phyloP scores from a whole-genome alignment of 2,888 invertebrate genomes.

The Eupithecia vulgata region DNA sequence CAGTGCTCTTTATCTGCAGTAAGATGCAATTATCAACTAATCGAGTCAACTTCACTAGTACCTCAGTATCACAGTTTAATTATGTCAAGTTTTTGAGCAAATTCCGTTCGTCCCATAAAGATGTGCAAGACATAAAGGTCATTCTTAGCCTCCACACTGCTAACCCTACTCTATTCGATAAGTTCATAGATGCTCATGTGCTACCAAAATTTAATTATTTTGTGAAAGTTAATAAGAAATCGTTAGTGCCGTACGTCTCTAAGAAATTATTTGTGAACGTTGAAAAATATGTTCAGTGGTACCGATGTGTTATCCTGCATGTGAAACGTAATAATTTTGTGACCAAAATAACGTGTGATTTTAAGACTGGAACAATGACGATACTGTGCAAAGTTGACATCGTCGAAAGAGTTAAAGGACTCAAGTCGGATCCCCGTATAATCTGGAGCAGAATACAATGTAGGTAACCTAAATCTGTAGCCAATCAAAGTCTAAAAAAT shows the following conservation, averaged over 20 bases:
- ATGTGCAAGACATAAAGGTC: slow-evolving; percentile 71
- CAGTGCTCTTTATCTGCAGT: slow-evolving; percentile 44
- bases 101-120: slow-evolving; percentile 62
- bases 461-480: not conserved
- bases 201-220: slow-evolving; percentile 39
- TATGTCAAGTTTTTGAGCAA: slow-evolving; percentile 73
- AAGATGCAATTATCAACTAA: slow-evolving; percentile 72
- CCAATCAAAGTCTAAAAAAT: not conserved
- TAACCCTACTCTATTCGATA: slow-evolving; percentile 54
- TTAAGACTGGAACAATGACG: slow-evolving; percentile 50
- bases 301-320: slow-evolving; percentile 47
- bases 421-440: slow-evolving; percentile 2
- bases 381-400: slow-evolving; percentile 19
- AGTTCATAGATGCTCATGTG: slow-evolving; percentile 20
- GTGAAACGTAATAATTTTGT: slow-evolving; percentile 51
- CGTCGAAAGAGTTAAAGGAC: slow-evolving; percentile 21
- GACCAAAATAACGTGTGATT: slow-evolving; percentile 60
- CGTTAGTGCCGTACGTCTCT: slow-evolving; percentile 52
- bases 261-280: slow-evolving; percentile 55
- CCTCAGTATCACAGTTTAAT: slow-evolving; percentile 72
- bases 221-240: slow-evolving; percentile 19
- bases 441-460: not conserved
- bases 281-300: slow-evolving; percentile 55
- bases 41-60: slow-evolving; percentile 72
- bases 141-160: slow-evolving; percentile 71